Conservation (phyloP, 2,113 vertebrate species). For the Symphodus melops region DNA sequence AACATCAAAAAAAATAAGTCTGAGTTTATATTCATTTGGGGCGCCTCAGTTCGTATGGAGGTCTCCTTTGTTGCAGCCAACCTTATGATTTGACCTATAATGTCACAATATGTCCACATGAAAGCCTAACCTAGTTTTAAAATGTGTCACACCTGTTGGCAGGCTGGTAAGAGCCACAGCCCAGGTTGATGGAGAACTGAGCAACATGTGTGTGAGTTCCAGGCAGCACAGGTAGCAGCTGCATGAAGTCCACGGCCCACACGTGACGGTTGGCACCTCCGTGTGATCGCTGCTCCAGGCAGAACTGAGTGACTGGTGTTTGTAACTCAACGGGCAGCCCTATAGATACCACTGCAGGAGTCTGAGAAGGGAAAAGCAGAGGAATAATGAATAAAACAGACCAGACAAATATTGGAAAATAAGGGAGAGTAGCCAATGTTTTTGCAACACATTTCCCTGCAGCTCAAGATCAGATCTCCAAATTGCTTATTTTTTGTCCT, state of each 20-base stretch:
- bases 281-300: constrained; percentile 92
- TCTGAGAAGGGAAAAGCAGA: constrained; percentile 73
- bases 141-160: constrained; percentile 90
- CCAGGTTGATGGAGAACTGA: constrained; percentile 97
- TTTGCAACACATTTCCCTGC: too few relatives aligned
- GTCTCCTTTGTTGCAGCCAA: constrained; percentile 19
- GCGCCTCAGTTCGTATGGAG: background rate
- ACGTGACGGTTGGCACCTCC: constrained; percentile 89
- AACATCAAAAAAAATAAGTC: constrained; percentile 22
- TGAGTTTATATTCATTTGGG: too few relatives aligned
- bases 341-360: constrained; percentile 91
- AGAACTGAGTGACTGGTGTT: constrained; percentile 92
- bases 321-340: constrained; percentile 92
- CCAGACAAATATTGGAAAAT: background rate
- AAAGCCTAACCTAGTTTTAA: constrained; percentile 21
- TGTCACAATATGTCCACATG: background rate
- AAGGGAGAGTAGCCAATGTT: background rate
- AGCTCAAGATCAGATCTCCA: background rate
- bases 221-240: constrained; percentile 92
- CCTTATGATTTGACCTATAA: constrained; percentile 20
- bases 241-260: constrained; percentile 96
- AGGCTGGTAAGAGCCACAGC: constrained; percentile 95
- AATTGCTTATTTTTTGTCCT: background rate
- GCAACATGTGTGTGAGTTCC: constrained; percentile 91
- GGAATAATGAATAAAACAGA: background rate